Base-by-base conservation (phyloP, 2,888 invertebrate species). In the Coleophora flavipennella region DNA sequence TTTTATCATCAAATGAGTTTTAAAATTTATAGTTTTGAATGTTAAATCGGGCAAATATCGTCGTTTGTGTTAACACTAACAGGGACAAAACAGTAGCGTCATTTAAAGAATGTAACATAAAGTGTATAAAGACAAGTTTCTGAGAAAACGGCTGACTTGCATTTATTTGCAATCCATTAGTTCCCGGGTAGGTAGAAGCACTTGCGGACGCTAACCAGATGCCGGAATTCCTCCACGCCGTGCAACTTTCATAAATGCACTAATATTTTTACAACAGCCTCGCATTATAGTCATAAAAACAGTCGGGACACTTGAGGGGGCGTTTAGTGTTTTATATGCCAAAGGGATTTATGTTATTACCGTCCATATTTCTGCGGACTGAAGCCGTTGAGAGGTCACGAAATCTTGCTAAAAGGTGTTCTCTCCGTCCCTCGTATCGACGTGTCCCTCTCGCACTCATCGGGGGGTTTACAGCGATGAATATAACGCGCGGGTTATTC, bases 261-360 rank as follows among this genome's bases (percentile, higher is more conserved):
- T 55, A 59, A 63, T 64, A 67, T 66, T 71, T 53, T 67, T 59
- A 61, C 54, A 53, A 51, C 56, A 49, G 51, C 52, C 45, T 54
- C 55, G 62, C 62, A 63, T 67, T 62, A 55, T 54, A 54, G 50
- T 59, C 65, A 60, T 74, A 72, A 77, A 76, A 75, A 67, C 53
- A 53, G 56, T 45, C 65, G 64, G 76, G 78, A 80, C 77, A 71
- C 73, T 74, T 72, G 66, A 62, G 67, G 62, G 74, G 76, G 70
- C 83, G 81, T 84, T 85, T 84, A 85, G 85, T 84, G 84, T 84
- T 85, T 85, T 85, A 85, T 85, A 85, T 81, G 80, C 83, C 77
- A 69, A 75, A 78, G 73, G 83, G 84, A 85, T 85, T 85, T 84
- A 85, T 83, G 80, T 84, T 85, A 85, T 84, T 85, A 79, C 84